phyloP scores from a whole-genome alignment of 2,113 vertebrate species.

The Sakesphorus luctuosus region DNA sequence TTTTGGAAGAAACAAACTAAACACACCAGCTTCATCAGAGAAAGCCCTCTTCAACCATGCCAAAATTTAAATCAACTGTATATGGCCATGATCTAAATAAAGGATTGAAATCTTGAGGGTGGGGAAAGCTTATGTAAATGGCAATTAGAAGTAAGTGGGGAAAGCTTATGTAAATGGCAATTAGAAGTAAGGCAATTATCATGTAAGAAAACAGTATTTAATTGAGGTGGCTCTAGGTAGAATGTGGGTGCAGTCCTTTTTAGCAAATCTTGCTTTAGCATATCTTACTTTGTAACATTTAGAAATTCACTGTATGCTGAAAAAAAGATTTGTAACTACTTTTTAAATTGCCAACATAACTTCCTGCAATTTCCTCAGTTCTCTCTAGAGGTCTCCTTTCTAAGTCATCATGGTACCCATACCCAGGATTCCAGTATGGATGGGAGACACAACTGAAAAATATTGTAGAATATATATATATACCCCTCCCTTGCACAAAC shows the following conservation, averaged over 20 bases:
- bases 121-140: background rate
- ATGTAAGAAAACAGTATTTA: background rate
- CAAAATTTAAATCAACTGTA: background rate
- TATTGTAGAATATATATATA: background rate
- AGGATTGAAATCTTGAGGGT: background rate
- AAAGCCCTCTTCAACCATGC: background rate
- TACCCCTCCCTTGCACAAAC: background rate
- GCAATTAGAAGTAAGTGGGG: background rate
- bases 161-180: background rate
- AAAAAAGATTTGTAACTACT: background rate
- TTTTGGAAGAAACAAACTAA: background rate
- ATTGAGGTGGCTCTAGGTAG: background rate
- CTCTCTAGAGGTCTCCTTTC: slow-evolving; percentile 25
- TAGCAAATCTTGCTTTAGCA: background rate
- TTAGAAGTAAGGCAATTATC: background rate
- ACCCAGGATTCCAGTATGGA: background rate
- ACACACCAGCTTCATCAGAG: background rate
- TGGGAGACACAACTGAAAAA: background rate
- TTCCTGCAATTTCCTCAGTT: background rate
- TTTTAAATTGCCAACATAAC: background rate
- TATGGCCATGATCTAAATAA: background rate
- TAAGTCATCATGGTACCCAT: background rate
- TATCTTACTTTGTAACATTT: background rate
- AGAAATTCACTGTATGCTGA: background rate
- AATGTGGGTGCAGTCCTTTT: background rate